These are phyloP conservation scores for Podotricha telesiphe DNA, from an alignment of 2,888 invertebrate species.

Conservation along the genomic window DNA sequence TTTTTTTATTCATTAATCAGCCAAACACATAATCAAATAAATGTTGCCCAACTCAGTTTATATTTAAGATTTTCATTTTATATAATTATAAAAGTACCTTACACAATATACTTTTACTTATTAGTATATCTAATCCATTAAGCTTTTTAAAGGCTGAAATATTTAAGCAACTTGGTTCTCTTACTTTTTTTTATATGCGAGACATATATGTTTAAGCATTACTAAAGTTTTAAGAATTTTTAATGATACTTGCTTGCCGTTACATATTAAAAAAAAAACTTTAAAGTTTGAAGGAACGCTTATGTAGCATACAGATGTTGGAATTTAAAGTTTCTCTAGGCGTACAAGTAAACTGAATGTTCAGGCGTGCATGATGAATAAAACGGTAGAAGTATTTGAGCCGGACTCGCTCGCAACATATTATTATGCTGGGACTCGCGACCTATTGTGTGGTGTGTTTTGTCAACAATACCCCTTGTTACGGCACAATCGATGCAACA, in stretches of 20 bases:
- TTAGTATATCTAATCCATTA: too few relatives aligned
- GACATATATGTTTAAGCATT: too few relatives aligned
- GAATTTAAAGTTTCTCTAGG: conserved; percentile 38
- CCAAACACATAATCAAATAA: too few relatives aligned
- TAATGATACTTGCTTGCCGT: neutral
- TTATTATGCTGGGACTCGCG: conserved; percentile 38
- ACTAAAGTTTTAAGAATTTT: neutral
- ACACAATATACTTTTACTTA: too few relatives aligned
- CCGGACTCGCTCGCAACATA: conserved; percentile 39
- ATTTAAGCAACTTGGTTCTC: too few relatives aligned
- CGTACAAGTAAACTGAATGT: conserved; percentile 36
- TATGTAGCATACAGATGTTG: conserved; percentile 28
- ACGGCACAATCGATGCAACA: conserved; percentile 41
- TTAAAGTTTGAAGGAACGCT: conserved; percentile 31
- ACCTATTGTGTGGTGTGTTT: conserved; percentile 42
- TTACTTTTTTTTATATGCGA: too few relatives aligned
- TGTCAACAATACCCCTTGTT: conserved; percentile 41
- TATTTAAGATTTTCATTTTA: too few relatives aligned
- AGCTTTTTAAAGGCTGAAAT: too few relatives aligned
- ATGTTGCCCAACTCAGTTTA: too few relatives aligned
- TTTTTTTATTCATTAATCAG: too few relatives aligned
- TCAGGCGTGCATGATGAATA: conserved; percentile 40
- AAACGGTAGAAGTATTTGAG: conserved; percentile 39
- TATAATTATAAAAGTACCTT: too few relatives aligned
- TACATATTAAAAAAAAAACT: conserved; percentile 30